These are phyloP conservation scores for Peromyscus californicus DNA, from an alignment of 2,113 vertebrate species.

Conservation along the genomic window DNA sequence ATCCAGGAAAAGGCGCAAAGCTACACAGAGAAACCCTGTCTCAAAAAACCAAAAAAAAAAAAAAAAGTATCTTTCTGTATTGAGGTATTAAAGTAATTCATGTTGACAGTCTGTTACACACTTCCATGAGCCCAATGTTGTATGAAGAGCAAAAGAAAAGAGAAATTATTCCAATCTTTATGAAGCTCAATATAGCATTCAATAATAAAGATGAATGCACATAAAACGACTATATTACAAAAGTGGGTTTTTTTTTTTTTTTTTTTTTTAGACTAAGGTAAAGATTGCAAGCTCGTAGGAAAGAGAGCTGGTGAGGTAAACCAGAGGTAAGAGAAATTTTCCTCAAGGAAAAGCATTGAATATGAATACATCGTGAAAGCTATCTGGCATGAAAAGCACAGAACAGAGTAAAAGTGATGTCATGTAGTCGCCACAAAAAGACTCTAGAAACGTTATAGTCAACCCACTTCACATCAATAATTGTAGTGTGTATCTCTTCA, in stretches of 20 bases:
- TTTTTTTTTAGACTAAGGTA: not conserved
- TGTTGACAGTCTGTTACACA: conserved; percentile 7
- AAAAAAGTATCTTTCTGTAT: not conserved
- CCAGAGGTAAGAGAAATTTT: not conserved
- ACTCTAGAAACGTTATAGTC: not conserved
- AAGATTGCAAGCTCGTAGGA: not conserved
- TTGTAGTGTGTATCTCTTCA: not conserved
- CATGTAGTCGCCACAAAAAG: not conserved
- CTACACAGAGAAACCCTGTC: too few relatives aligned
- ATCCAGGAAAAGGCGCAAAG: too few relatives aligned
- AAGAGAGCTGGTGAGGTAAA: not conserved
- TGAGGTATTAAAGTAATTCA: not conserved
- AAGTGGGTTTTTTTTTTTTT: not conserved
- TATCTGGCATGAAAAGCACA: not conserved
- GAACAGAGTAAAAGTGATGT: not conserved
- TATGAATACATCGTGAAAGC: not conserved
- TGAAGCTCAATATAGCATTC: not conserved
- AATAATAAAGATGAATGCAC: not conserved
- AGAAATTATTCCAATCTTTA: not conserved
- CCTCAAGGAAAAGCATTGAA: not conserved
- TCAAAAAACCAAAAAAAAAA: too few relatives aligned
- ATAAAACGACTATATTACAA: not conserved
- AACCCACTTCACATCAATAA: not conserved
- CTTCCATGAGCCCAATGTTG: not conserved
- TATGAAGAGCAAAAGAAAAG: conserved; percentile 18